Conservation (phyloP, 2,888 invertebrate species). For the Pharmacophagus antenor region DNA sequence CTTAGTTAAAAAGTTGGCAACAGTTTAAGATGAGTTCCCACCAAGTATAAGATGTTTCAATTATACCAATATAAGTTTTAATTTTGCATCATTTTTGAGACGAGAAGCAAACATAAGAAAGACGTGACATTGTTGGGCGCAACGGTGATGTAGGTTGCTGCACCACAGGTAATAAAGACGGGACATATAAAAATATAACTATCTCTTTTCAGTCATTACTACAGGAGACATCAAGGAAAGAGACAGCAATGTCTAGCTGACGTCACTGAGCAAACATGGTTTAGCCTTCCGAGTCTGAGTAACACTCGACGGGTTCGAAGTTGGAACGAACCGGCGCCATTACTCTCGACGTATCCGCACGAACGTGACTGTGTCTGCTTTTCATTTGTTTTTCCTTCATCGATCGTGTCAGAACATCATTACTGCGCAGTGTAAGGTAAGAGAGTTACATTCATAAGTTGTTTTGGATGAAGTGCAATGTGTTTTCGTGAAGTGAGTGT, state of each 20-base stretch:
- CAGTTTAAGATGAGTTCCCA: too few species aligned
- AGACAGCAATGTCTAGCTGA: conserved; percentile 52
- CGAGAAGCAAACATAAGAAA: conserved; percentile 59
- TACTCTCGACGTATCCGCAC: conserved; percentile 74
- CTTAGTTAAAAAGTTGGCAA: too few species aligned
- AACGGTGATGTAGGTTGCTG: conserved; percentile 76
- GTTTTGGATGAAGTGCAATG: conserved; percentile 63
- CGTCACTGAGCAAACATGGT: conserved; percentile 76
- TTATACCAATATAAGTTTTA: conserved; percentile 39
- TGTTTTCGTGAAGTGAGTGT: conserved; percentile 60
- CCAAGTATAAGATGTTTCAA: too few species aligned
- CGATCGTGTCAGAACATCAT: conserved; percentile 74
- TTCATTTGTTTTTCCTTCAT: conserved; percentile 69
- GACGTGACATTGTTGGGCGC: conserved; percentile 70
- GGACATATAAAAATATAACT: conserved; percentile 38
- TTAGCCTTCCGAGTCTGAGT: conserved; percentile 73
- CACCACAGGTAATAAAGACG: conserved; percentile 62
- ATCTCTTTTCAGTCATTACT: conserved; percentile 45
- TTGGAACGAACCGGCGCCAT: conserved; percentile 69
- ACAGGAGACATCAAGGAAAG: conserved; percentile 39
- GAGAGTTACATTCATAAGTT: conserved; percentile 61
- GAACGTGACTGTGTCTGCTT: conserved; percentile 75
- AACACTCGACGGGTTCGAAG: conserved; percentile 64
- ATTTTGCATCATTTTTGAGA: conserved; percentile 62
- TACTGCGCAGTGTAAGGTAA: conserved; percentile 79